Evolutionary conservation across 2,797 vertebrate genomes (phyloP), one percentile per base, ranked within the genome.

Genomic region (Champsocephalus gunnari): DNA sequence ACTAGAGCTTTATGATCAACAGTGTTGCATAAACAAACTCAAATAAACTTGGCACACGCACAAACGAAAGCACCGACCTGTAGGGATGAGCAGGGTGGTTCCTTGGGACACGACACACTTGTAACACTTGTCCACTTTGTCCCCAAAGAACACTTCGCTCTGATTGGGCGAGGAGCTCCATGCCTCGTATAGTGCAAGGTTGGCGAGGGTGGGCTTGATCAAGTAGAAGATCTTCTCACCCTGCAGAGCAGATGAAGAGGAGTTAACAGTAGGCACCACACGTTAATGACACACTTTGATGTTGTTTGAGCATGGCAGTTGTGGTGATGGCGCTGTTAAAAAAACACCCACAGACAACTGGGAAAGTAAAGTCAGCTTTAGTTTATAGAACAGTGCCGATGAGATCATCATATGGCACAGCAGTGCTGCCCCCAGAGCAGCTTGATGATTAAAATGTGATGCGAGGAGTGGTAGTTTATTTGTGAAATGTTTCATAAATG

Each of bases 131-230:
- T 99, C 98, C 92, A 99, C 98, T 92, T 97, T 97, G 84, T 97
- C 96, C 71, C 98, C 98, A 77, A 99, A 99, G 92, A 99, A 99
- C 67, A 98, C 96, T 91, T 99, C 98, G 43, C 98, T 99, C 95
- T 99, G 98, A 92, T 97, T 99, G 84, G 97, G 95, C 66, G 98
- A 99, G 66, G 97, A 98, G 93, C 98, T 99, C 98, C 98, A 99
- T 58, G 96, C 96, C 93, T 99, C 98, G 17, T 99, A 99, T 69
- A 97, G 95, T 93, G 97, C 96, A 93, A 99, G 95, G 94, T 99
- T 99, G 92, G 95, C 93, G 84, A 94, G 93, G 67, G 97, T 97
- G 76, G 98, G 98, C 87, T 98, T 97, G 93, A 99, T 99, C 94
- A 99, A 93, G 92, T 98, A 99, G 93, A 99, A 99, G 86, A 99